phyloP scores from a whole-genome alignment of 2,888 invertebrate species.

The Drosophila diplacantha region DNA sequence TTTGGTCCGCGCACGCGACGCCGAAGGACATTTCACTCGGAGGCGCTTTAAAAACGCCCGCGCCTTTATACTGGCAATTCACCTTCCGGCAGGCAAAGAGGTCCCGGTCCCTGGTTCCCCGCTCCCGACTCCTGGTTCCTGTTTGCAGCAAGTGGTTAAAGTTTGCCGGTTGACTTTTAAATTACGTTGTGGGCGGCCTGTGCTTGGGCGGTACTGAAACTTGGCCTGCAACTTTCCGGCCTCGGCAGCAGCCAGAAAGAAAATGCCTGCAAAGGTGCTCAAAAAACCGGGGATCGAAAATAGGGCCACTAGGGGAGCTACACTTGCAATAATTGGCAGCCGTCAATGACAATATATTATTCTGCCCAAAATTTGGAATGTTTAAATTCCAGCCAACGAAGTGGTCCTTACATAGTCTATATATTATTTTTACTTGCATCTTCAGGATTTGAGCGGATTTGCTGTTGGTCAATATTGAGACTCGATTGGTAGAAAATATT shows the following conservation, averaged over 20 bases:
- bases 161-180: constrained; percentile 54
- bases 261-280: constrained; percentile 32
- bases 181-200: constrained; percentile 42
- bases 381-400: not conserved
- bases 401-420: not conserved
- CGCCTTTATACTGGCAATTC: constrained; percentile 27
- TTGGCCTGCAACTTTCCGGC: constrained; percentile 39
- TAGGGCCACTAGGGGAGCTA: not conserved
- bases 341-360: not conserved
- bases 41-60: constrained; percentile 29
- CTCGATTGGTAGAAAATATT: too few species aligned
- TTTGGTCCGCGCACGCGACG: constrained; percentile 28
- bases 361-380: too few species aligned
- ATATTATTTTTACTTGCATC: not conserved
- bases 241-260: constrained; percentile 9
- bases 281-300: constrained; percentile 5
- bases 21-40: constrained; percentile 22
- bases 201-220: constrained; percentile 34
- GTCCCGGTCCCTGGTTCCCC: constrained; percentile 13
- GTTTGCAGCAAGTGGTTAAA: constrained; percentile 48
- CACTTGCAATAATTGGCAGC: constrained; percentile 9
- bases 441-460: too few species aligned
- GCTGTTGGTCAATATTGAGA: not conserved
- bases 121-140: constrained; percentile 1
- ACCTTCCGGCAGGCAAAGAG: constrained; percentile 30